Conservation (phyloP, 2,888 invertebrate species). For the Ypsolopha scabrella region DNA sequence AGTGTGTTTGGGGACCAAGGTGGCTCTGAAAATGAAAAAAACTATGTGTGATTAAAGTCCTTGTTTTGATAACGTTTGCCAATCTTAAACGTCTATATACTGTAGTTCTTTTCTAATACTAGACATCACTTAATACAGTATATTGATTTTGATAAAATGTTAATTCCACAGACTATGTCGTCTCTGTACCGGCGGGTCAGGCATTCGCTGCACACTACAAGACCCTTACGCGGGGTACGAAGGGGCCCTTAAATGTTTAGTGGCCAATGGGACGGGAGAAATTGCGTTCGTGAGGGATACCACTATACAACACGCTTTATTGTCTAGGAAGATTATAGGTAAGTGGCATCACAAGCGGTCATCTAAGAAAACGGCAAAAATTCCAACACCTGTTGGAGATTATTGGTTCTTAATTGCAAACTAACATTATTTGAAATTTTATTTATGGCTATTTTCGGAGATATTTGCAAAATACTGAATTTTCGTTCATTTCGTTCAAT, state of each 20-base stretch:
- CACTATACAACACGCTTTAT: slow-evolving; percentile 79
- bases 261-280: slow-evolving; percentile 80
- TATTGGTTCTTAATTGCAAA: no score
- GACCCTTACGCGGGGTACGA: slow-evolving; percentile 94
- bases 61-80: neutral
- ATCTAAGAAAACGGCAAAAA: no score
- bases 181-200: slow-evolving; percentile 85
- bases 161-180: slow-evolving; percentile 78
- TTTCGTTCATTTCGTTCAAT: no score
- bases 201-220: slow-evolving; percentile 82
- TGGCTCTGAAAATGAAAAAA: neutral
- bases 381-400: no score
- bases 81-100: neutral
- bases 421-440: no score
- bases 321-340: slow-evolving; percentile 62
- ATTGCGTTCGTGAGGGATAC: slow-evolving; percentile 92
- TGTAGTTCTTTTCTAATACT: neutral
- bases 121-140: neutral
- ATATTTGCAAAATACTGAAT: no score
- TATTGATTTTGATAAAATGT: neutral
- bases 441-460: no score
- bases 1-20: neutral
- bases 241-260: slow-evolving; percentile 90
- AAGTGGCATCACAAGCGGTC: slow-evolving; percentile 8
- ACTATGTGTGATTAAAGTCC: neutral